Percentiles rank a stretch among this genome's conserved stretches.
These are phyloP conservation scores for Hyphantria cunea DNA, from an alignment of 1,140 invertebrate genomes.

Conservation along the genomic window DNA sequence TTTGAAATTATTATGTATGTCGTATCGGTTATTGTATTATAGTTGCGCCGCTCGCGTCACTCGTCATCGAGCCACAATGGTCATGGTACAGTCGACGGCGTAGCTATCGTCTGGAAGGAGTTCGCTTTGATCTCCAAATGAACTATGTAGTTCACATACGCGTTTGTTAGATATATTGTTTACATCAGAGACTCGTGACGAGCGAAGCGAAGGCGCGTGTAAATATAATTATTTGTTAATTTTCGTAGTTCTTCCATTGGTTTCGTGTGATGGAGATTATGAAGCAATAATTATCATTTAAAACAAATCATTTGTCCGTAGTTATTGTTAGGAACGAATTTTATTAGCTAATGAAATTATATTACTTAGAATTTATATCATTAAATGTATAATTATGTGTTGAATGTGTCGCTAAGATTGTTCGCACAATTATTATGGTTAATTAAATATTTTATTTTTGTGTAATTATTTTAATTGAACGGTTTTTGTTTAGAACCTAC, in stretches of 20 bases:
- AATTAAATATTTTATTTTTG: conserved; percentile 28
- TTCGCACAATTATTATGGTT: conserved; percentile 38
- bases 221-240: conserved; percentile 36
- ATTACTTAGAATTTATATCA: conserved; percentile 38
- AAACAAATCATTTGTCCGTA: conserved; percentile 42
- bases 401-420: conserved; percentile 28
- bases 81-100: too few species aligned
- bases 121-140: background rate
- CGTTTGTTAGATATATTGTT: too few species aligned
- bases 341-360: conserved; percentile 40
- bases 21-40: conserved; percentile 14
- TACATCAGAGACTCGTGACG: too few species aligned
- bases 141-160: too few species aligned
- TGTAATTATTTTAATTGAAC: conserved; percentile 14
- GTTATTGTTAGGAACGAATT: conserved; percentile 39
- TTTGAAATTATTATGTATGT: conserved; percentile 13
- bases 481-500: conserved; percentile 12
- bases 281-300: conserved; percentile 42
- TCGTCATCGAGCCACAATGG: background rate
- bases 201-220: conserved; percentile 14
- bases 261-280: conserved; percentile 37
- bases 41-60: background rate
- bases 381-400: conserved; percentile 33
- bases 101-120: too few species aligned
- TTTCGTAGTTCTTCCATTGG: conserved; percentile 42